phyloP scores from a whole-genome alignment of 2,888 invertebrate species.

The Stictocephala bisonia region DNA sequence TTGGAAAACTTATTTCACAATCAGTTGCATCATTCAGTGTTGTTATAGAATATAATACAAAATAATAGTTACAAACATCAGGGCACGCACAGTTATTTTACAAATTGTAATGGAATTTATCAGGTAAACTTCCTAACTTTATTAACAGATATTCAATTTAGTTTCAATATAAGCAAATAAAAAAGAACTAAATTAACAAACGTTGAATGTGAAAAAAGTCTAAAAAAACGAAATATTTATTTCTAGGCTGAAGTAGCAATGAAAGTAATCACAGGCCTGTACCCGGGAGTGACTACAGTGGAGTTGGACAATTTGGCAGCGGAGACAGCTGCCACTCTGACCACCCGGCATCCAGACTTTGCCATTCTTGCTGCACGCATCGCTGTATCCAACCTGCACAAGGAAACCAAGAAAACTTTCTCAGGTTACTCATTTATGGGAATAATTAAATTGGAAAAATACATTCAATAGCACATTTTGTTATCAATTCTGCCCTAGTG shows the following conservation, averaged over 20 bases:
- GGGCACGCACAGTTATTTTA: no score
- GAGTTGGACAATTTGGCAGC: conserved; percentile 98
- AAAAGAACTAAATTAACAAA: neutral
- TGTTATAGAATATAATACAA: no score
- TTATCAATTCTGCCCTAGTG: no score
- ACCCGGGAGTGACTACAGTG: conserved; percentile 95
- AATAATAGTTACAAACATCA: no score
- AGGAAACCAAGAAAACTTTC: conserved; percentile 96
- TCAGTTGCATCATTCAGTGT: no score
- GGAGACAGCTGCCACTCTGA: conserved; percentile 98
- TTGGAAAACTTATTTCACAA: no score
- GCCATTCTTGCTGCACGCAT: conserved; percentile 89
- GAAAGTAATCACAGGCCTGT: conserved; percentile 95
- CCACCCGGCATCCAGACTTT: conserved; percentile 97
- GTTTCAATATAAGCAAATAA: neutral
- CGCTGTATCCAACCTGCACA: conserved; percentile 97
- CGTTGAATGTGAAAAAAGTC: no score
- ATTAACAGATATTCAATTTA: no score
- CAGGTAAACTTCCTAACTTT: conserved; percentile 3
- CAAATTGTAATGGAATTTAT: no score
- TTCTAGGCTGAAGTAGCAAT: conserved; percentile 81
- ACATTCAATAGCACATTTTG: no score
- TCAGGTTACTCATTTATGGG: conserved; percentile 72
- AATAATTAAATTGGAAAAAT: no score
- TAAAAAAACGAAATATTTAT: conserved; percentile 25